phyloP scores from a whole-genome alignment of 2,113 vertebrate species.

The Benitochromis conjunctus region DNA sequence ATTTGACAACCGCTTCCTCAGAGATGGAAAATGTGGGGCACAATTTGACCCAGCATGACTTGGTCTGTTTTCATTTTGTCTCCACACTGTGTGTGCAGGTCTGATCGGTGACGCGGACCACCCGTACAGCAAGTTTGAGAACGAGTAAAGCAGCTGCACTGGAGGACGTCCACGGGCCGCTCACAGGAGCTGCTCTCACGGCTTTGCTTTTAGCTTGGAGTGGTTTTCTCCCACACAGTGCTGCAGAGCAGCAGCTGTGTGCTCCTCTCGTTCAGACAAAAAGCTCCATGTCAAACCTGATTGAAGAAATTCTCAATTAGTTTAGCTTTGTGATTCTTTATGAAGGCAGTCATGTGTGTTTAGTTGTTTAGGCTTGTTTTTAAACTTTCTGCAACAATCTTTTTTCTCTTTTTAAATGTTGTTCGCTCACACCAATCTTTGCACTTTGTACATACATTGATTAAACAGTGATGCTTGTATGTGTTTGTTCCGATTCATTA shows the following conservation, averaged over 20 bases:
- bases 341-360: background rate
- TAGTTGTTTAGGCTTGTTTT: background rate
- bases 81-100: constrained; percentile 59
- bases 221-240: background rate
- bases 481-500: background rate
- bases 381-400: background rate
- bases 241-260: background rate
- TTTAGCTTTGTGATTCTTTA: background rate
- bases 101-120: constrained; percentile 84
- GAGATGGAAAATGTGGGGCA: background rate
- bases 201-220: background rate
- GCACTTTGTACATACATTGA: constrained; percentile 33
- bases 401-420: constrained; percentile 9
- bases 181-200: background rate
- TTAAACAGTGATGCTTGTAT: background rate
- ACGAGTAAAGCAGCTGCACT: constrained; percentile 69
- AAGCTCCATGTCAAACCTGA: background rate
- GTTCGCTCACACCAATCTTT: constrained; percentile 19
- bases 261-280: background rate
- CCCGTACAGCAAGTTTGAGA: constrained; percentile 86
- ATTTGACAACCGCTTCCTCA: background rate
- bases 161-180: background rate
- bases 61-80: background rate
- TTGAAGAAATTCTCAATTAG: background rate
- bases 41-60: background rate